These are phyloP conservation scores for Lontra canadensis DNA, from an alignment of 2,113 vertebrate genomes.

Conservation along the genomic window DNA sequence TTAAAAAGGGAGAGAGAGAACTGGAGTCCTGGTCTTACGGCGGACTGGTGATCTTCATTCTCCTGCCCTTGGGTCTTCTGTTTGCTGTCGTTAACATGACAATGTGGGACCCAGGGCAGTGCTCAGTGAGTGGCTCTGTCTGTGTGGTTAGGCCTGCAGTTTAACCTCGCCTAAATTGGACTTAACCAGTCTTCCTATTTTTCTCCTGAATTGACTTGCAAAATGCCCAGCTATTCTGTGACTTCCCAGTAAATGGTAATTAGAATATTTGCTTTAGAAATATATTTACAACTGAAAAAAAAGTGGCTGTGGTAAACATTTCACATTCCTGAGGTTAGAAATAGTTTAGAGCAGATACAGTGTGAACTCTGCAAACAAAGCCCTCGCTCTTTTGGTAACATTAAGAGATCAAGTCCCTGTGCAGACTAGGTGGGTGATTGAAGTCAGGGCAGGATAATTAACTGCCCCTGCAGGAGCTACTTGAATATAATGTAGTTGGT, in stretches of 20 bases:
- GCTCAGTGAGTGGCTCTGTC: conserved; percentile 2
- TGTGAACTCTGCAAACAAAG: conserved; percentile 44
- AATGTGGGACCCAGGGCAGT: neutral
- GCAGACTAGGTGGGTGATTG: neutral
- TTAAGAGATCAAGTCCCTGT: neutral
- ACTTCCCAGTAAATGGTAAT: conserved; percentile 72
- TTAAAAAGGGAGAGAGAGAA: neutral
- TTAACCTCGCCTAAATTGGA: conserved; percentile 69
- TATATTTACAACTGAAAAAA: conserved; percentile 83
- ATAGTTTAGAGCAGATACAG: conserved; percentile 18
- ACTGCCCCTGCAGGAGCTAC: neutral
- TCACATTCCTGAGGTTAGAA: conserved; percentile 72
- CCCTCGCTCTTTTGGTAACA: neutral
- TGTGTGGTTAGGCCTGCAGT: conserved; percentile 81
- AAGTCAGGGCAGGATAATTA: neutral
- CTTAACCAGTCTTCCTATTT: conserved; percentile 73
- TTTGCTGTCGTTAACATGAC: conserved; percentile 62
- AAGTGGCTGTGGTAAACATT: conserved; percentile 59
- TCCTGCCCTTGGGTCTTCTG: neutral
- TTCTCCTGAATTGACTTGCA: conserved; percentile 82
- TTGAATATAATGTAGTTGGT: neutral
- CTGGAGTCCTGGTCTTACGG: neutral
- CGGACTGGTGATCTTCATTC: neutral
- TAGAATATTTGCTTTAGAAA: conserved; percentile 71
- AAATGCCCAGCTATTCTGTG: conserved; percentile 78